Evolutionary conservation across 2,888 invertebrate species (phyloP), one percentile per base, ranked within the genome.

Genomic region (Pristionchus arcanus): DNA sequence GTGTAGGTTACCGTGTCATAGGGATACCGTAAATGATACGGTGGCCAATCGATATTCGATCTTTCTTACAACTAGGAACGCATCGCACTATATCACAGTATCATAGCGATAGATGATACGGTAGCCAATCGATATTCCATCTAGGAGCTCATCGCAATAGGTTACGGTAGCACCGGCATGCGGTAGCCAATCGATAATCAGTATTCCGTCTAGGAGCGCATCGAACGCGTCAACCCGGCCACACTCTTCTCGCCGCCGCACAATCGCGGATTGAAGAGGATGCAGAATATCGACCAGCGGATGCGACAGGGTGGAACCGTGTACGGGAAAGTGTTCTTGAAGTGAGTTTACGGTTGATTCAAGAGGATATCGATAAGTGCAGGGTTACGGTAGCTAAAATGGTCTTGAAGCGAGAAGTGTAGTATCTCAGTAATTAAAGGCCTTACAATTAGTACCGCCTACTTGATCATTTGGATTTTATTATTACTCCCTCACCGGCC

Each of bases 291-390:
- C 74, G 92, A 93, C 2, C 87, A 90, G 42, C 59, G 92, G 16
- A 49, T 90, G n/a, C n/a, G 90, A 42, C 89, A 91, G 28, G 89
- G 89, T 49, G 90, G 89, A n/a, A 81, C 91, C 42, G 92, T 92
- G 4, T 93, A 93, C 88, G 92, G 93, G 53, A 92, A 91, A 74
- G 93, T 94, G 31, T 91, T 90, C 89, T 89, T 93, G 28, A 92
- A 91, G 92, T 91, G 49, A 68, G 89, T 90, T 9, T 49, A 63
- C 42, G 42, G 42, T 49, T 11, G 42, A 11, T 7, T 3, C 11
- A 49, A 1, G n/a, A n/a, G n/a, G n/a, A n/a, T n/a, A n/a, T n/a
- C n/a, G n/a, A n/a, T n/a, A n/a, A 11, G 42, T 3, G 42, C 42
- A 49, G 3, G 13, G 3, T 49, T 0, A 49, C 42, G 34, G 85